Conservation (phyloP, 2,113 vertebrate species). For the Cynocephalus volans region DNA sequence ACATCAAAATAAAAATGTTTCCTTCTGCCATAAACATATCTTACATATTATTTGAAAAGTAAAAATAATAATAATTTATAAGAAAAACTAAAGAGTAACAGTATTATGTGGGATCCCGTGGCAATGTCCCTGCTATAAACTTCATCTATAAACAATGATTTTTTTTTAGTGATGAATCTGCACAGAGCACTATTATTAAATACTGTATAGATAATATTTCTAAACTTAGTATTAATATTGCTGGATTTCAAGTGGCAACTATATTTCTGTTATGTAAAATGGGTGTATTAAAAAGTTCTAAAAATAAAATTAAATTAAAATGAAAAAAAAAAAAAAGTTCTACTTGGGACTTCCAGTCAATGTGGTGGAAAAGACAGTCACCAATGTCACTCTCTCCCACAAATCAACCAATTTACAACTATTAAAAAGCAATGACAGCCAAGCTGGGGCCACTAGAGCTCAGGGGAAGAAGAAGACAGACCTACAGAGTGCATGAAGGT, state of each 20-base stretch:
- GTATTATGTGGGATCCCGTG: not conserved
- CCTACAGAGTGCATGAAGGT: no score
- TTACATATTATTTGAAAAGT: not conserved
- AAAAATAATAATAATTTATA: constrained; percentile 24
- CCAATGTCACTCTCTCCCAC: no score
- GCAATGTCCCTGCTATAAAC: not conserved
- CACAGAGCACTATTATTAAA: constrained; percentile 6
- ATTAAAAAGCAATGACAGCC: no score
- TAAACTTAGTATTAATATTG: constrained; percentile 64
- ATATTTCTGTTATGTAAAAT: constrained; percentile 62
- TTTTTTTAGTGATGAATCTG: constrained; percentile 56
- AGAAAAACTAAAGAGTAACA: not conserved
- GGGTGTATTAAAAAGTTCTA: not conserved
- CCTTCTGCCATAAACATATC: not conserved
- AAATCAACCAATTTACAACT: no score
- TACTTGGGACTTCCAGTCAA: no score
- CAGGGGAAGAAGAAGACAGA: no score
- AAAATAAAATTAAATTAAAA: no score
- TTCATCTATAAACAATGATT: not conserved
- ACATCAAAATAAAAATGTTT: not conserved
- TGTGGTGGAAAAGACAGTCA: no score
- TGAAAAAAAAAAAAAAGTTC: no score
- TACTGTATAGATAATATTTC: constrained; percentile 46
- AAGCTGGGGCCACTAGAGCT: no score
- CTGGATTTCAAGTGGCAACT: constrained; percentile 70